These are phyloP conservation scores for Diorhabda carinulata DNA, from an alignment of 1,140 invertebrate species.

Conservation along the genomic window DNA sequence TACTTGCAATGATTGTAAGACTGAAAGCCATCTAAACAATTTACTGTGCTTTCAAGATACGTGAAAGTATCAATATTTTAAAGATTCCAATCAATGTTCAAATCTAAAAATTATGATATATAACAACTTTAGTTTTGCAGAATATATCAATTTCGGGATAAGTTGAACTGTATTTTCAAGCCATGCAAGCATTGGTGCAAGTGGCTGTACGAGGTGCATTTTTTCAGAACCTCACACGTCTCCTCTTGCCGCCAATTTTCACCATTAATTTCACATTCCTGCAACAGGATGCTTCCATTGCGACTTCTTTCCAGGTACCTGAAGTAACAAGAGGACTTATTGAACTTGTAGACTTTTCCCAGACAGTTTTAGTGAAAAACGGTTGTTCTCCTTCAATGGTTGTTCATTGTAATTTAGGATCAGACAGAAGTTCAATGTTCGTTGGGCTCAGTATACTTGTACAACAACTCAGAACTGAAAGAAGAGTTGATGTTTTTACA, in stretches of 20 bases:
- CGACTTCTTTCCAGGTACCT: constrained; percentile 49
- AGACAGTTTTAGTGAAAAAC: constrained; percentile 48
- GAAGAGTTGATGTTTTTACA: constrained; percentile 80
- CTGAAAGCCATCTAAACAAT: too few species aligned
- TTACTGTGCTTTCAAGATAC: too few species aligned
- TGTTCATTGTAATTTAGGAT: constrained; percentile 79
- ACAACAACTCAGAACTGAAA: constrained; percentile 75
- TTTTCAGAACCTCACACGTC: neutral
- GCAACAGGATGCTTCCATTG: constrained; percentile 1
- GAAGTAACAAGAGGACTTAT: constrained; percentile 79
- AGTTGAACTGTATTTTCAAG: too few species aligned
- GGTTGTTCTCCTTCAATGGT: constrained; percentile 60
- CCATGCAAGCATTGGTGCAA: neutral
- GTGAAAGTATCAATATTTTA: too few species aligned
- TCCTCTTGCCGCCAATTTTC: neutral
- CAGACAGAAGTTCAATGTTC: constrained; percentile 84
- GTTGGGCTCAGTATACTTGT: constrained; percentile 81
- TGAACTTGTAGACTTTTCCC: constrained; percentile 71
- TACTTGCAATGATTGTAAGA: too few species aligned
- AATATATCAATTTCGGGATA: too few species aligned
- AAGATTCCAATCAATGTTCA: too few species aligned
- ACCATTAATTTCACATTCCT: constrained; percentile 1
- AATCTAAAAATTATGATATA: too few species aligned
- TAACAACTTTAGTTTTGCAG: too few species aligned
- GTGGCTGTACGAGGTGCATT: neutral